A percentile compares a stretch with the other conserved stretches of the same genome.
phyloP scores from a whole-genome alignment of 2,113 vertebrate species.

The Petrocephalus microphthalmus region DNA sequence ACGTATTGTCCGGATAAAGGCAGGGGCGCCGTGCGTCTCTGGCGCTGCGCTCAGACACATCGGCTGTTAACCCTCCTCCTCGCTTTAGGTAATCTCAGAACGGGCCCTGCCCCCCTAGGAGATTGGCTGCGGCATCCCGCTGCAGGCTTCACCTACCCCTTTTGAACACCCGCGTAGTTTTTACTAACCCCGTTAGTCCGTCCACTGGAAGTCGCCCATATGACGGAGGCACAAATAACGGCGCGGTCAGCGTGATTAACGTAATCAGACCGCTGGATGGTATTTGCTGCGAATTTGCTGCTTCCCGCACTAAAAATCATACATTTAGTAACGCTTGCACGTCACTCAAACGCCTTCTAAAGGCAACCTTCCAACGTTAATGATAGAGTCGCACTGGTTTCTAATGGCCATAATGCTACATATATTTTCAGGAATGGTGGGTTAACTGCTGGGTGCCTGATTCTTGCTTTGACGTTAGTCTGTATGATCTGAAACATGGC shows the following conservation, averaged over 20 bases:
- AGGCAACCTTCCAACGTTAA: neutral
- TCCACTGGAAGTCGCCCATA: neutral
- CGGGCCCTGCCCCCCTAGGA: slow-evolving; percentile 27
- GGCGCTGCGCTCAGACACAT: neutral
- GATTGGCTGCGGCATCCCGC: slow-evolving; percentile 10
- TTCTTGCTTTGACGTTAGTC: neutral
- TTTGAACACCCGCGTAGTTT: neutral
- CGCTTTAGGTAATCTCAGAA: slow-evolving; percentile 23
- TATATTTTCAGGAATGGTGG: neutral
- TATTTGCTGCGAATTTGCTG: neutral
- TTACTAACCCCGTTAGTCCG: neutral
- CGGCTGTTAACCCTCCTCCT: slow-evolving; percentile 30
- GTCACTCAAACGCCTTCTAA: neutral
- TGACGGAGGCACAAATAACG: neutral
- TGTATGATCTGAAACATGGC: neutral
- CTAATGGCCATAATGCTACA: neutral
- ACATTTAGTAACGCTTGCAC: neutral
- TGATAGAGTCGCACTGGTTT: neutral
- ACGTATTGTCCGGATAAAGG: neutral
- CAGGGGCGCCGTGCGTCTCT: neutral
- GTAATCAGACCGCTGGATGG: neutral
- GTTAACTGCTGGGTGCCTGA: neutral
- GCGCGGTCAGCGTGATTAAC: neutral
- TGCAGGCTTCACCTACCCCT: slow-evolving; percentile 19
- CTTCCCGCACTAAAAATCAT: neutral